Evolutionary conservation across 2,888 invertebrate species (phyloP), one percentile per base, ranked within the genome.

Genomic region (Aricia artaxerxes): DNA sequence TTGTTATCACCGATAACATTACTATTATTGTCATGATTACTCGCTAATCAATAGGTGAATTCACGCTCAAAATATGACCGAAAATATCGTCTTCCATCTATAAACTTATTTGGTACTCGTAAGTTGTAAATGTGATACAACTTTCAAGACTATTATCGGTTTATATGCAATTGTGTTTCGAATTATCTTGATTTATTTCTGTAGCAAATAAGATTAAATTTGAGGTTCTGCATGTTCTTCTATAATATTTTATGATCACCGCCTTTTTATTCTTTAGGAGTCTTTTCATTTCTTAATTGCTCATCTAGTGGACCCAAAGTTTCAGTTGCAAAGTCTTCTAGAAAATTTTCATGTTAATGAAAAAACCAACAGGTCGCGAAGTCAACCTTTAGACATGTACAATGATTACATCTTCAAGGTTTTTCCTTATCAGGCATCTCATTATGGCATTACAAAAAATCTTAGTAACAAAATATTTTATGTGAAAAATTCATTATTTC

Each of bases 341-440:
- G 16, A 35, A 35, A 11, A 35, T 35, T 69, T 69, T 38, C 64
- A 38, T 69, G 35, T 69, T 69, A 75, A 49, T 49, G n/a, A 44
- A 49, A 75, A 75, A 49, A 9, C 49, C 13, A 31, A 49, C 49
- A 75, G 35, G 76, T 57, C 76, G 76, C 57, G 1, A 76, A 57
- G 76, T 76, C 57, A 76, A 76, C 57, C 76, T 57, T 57, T 35
- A 76, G 76, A 76, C 76, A 57, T 82, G 82, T 83, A 83, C 81
- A 82, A 81, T 82, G 82, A 83, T 76, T 69, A 69, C 69, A 78
- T 81, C 82, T 80, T 86, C 88, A 89, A 89, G 89, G 89, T 84
- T 87, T 86, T 89, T 87, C 87, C 87, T 86, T 81, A 82, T 85
- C 80, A 82, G 78, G 85, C 69, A 85, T 86, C 82, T 85, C 80